phyloP scores from a whole-genome alignment of 2,113 vertebrate genomes.

The Alligator mississippiensis region DNA sequence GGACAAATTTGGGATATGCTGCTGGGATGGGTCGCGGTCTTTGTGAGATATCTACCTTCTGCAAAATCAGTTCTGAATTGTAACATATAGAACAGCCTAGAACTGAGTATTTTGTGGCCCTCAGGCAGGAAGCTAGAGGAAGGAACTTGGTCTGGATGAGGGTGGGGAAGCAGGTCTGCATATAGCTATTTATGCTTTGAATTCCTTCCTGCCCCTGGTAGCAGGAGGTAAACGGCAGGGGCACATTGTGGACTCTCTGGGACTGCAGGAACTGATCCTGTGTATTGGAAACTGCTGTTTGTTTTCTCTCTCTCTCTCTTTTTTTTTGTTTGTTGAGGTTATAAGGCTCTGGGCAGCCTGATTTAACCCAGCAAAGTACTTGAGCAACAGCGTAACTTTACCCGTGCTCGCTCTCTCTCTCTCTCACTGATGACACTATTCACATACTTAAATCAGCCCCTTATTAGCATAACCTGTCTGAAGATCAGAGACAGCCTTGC shows the following conservation, averaged over 20 bases:
- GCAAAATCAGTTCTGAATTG: neutral
- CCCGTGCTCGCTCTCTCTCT: neutral
- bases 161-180: neutral
- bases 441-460: neutral
- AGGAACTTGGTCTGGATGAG: rapidly evolving
- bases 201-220: rapidly evolving
- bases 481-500: neutral
- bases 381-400: neutral
- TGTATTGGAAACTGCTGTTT: neutral
- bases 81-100: neutral
- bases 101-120: rapidly evolving
- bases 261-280: rapidly evolving
- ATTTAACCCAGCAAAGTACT: neutral
- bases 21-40: neutral
- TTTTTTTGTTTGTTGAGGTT: neutral
- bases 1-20: neutral
- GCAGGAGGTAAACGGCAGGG: neutral
- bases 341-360: rapidly evolving
- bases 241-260: neutral
- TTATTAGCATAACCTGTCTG: neutral
- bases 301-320: neutral
- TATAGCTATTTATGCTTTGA: neutral
- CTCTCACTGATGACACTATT: neutral
- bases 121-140: neutral
- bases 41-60: neutral